phyloP scores from a whole-genome alignment of 2,113 vertebrate species.

The Cebus imitator region DNA sequence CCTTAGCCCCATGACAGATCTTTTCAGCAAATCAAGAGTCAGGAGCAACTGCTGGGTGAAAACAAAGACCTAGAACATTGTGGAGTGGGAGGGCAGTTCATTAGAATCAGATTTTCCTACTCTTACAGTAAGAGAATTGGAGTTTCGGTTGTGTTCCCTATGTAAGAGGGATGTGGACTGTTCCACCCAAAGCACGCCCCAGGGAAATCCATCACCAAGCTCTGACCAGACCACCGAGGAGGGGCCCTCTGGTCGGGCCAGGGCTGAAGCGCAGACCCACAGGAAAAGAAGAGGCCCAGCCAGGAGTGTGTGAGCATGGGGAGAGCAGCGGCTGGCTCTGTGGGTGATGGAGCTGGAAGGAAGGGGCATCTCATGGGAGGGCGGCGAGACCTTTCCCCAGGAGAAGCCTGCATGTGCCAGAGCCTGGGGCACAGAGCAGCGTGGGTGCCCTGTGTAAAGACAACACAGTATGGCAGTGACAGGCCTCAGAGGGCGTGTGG shows the following conservation, averaged over 20 bases:
- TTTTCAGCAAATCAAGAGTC: neutral
- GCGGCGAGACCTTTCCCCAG: neutral
- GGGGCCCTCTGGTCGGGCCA: neutral
- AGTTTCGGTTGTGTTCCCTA: neutral
- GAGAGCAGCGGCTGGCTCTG: neutral
- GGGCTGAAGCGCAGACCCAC: neutral
- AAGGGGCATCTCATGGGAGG: neutral
- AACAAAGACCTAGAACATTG: neutral
- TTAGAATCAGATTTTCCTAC: neutral
- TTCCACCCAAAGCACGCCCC: neutral
- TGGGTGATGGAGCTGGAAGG: neutral
- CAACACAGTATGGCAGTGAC: neutral
- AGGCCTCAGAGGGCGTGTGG: too few relatives aligned
- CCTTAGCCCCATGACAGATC: neutral
- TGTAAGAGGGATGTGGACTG: neutral
- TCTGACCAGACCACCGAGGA: neutral
- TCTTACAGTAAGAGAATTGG: neutral
- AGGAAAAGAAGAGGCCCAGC: neutral
- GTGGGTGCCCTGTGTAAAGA: neutral
- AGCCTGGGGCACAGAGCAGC: neutral
- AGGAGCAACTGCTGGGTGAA: neutral
- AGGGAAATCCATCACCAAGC: neutral
- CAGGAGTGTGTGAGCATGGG: neutral
- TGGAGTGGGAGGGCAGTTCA: fast-evolving
- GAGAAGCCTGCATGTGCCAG: neutral